Evolutionary conservation across 2,113 vertebrate species (phyloP).

Genomic region (Chlorodrepanis virens): DNA sequence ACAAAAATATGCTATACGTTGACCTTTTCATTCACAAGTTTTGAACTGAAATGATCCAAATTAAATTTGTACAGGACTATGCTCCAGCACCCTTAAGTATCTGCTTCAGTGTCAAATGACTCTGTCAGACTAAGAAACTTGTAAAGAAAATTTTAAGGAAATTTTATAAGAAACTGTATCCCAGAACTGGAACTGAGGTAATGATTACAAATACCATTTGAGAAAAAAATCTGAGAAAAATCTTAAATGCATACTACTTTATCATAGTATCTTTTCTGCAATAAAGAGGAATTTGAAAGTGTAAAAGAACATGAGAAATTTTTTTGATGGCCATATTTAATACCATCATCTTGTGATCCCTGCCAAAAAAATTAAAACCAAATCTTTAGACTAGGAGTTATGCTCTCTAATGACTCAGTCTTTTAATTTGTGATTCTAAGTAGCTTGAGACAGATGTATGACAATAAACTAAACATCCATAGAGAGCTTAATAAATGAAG

Average conservation of each 20-base stretch:
- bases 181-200: neutral
- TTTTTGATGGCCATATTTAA: neutral
- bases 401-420: neutral
- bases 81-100: neutral
- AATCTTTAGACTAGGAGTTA: neutral
- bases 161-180: neutral
- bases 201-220: neutral
- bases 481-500: neutral
- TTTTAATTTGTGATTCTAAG: slow-evolving; percentile 30
- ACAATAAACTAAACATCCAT: neutral
- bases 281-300: neutral
- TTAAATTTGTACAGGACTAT: neutral
- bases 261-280: neutral
- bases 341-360: neutral
- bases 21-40: neutral
- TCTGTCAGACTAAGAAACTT: neutral
- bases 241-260: neutral
- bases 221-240: neutral
- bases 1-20: neutral
- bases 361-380: neutral
- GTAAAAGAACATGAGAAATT: neutral
- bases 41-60: neutral
- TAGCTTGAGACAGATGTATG: neutral
- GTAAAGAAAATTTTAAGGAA: neutral
- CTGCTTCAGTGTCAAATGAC: neutral